These are phyloP conservation scores for Lochmaea capreae DNA, from an alignment of 2,888 invertebrate genomes.

Conservation along the genomic window DNA sequence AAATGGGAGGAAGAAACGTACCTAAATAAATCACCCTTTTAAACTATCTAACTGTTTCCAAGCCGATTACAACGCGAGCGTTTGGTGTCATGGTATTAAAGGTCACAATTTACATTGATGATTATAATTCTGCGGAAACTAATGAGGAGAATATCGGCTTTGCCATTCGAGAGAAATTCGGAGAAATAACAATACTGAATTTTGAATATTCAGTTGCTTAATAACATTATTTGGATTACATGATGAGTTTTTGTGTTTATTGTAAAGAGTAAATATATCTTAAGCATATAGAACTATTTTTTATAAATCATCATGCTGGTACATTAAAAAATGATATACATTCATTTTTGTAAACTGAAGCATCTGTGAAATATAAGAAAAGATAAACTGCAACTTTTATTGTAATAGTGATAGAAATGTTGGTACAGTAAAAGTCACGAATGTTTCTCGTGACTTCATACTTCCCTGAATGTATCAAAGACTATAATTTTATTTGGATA, in stretches of 20 bases:
- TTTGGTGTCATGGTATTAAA: constrained; percentile 10
- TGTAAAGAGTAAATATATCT: too few species aligned
- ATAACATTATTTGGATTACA: neutral
- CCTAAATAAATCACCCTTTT: neutral
- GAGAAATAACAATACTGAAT: neutral
- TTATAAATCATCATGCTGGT: too few species aligned
- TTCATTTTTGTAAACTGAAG: too few species aligned
- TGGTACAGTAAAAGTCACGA: too few species aligned
- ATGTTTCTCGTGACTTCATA: too few species aligned
- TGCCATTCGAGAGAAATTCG: neutral
- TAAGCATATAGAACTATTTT: too few species aligned
- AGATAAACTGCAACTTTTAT: too few species aligned
- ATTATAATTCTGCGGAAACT: constrained; percentile 12
- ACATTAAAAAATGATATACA: too few species aligned
- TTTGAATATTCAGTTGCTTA: neutral
- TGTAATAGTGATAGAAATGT: too few species aligned
- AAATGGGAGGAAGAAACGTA: neutral
- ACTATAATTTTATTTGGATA: too few species aligned
- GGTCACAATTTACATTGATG: constrained; percentile 8
- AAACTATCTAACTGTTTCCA: neutral
- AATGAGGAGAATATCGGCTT: neutral
- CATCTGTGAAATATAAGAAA: too few species aligned
- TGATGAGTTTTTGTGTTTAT: neutral
- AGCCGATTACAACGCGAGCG: constrained; percentile 1
- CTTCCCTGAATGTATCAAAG: too few species aligned